Base-by-base conservation (phyloP, 2,797 vertebrate species). In the Coranthus polyacanthus region DNA sequence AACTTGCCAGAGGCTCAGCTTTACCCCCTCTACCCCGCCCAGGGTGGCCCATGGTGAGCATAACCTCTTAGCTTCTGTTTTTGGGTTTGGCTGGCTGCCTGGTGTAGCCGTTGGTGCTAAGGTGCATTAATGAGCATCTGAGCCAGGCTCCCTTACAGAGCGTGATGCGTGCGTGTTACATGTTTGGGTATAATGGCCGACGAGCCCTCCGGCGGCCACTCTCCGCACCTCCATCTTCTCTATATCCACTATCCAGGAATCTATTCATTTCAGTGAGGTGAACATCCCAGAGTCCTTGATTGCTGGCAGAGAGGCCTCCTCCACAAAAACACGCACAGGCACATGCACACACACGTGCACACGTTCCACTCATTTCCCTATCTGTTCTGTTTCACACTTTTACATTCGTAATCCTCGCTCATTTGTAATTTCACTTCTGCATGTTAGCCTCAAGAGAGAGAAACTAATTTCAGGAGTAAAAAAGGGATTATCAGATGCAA, bases 401-500 rank as follows among this genome's bases (percentile, higher is more conserved):
- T 87, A 86, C 86, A 87, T 85, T 78, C 79, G 83, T 90, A 89
- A 89, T 89, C 85, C 86, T 79, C 1, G 12, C 80, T 87, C 80
- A 84, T 80, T 89, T 85, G 82, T 86, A 81, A 85, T 88, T 90
- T 88, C 54, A 69, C 77, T 68, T 80, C 81, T 80, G 56, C 45
- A 4, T 47, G 55, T 84, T 73, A 56, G 85, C 83, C 82, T 87
- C 80, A 57, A 84, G 86, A 89, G 87, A 82, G 73, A 84, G 68
- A 87, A 92, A 91, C 89, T 91, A 72, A 92, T 92, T 91, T 91
- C 71, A 82, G 84, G 79, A 90, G 82, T 84, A 82, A 90, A 89
- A 32, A 89, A 56, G 73, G 75, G 75, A 89, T 91, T 92, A 92
- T 89, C 88, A 83, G 85, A 89, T 88, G 83, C 71, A 79, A 86